phyloP scores from a whole-genome alignment of 2,113 vertebrate species.

The Meriones unguiculatus region DNA sequence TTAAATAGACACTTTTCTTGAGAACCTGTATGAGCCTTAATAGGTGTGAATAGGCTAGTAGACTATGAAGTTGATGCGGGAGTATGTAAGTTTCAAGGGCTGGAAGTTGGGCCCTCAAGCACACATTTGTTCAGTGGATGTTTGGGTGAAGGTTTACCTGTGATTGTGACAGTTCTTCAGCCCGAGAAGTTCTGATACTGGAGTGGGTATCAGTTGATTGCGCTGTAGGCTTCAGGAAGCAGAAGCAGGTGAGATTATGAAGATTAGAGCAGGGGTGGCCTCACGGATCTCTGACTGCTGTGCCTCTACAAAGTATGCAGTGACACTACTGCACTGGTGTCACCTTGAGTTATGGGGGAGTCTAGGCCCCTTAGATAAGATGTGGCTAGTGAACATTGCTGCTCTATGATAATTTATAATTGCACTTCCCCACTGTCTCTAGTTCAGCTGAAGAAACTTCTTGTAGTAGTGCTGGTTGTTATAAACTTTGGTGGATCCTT shows the following conservation, averaged over 20 bases:
- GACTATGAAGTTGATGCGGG: slow-evolving; percentile 30
- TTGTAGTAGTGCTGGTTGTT: not conserved
- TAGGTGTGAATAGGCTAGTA: not conserved
- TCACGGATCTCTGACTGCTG: not conserved
- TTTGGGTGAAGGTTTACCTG: not conserved
- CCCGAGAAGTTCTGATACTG: not conserved
- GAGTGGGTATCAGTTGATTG: slow-evolving; percentile 8
- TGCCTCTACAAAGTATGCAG: not conserved
- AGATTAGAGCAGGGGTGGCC: not conserved
- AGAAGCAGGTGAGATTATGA: not conserved
- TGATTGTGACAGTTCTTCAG: slow-evolving; percentile 1
- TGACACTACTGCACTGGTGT: not conserved
- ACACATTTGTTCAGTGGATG: not conserved
- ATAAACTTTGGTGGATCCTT: not conserved
- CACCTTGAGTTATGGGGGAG: slow-evolving; percentile 3
- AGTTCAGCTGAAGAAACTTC: not conserved
- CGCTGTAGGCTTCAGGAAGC: not conserved
- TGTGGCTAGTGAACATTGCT: not conserved
- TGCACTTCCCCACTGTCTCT: not conserved
- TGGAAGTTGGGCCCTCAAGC: not conserved
- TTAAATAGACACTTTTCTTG: slow-evolving; percentile 43
- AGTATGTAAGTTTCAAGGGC: not conserved
- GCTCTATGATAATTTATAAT: not conserved
- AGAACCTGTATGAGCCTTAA: not conserved
- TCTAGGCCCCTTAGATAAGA: not conserved